Evolutionary conservation across 2,888 invertebrate species (phyloP).

Genomic region (Drosophila anomalipes): DNA sequence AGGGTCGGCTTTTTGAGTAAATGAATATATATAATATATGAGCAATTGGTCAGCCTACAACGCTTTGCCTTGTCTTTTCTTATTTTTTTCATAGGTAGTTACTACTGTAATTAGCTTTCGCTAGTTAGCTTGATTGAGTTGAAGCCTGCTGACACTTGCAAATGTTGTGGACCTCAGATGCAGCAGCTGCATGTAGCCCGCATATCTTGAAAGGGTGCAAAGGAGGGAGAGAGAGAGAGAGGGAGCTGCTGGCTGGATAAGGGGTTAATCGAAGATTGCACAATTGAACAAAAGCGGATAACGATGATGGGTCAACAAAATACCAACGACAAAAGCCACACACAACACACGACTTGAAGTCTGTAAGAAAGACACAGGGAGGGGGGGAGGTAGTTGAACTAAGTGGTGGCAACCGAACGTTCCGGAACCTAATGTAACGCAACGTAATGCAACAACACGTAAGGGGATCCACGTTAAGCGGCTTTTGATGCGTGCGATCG

Average conservation of each 20-base stretch:
- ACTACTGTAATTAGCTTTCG: slow-evolving; percentile 8
- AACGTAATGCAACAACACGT: slow-evolving; percentile 20
- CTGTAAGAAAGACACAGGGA: not conserved
- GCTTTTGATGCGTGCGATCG: slow-evolving; percentile 49
- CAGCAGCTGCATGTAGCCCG: slow-evolving; percentile 27
- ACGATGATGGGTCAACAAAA: slow-evolving; percentile 8
- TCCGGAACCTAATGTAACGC: not conserved
- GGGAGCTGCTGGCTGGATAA: not conserved
- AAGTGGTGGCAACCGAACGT: slow-evolving; percentile 6
- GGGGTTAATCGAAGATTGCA: slow-evolving; percentile 4
- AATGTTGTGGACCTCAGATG: slow-evolving; percentile 16
- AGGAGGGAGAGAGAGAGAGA: not conserved
- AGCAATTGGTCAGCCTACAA: not conserved
- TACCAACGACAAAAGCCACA: not conserved
- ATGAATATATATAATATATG: no score
- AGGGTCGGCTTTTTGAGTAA: not conserved
- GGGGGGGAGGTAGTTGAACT: not conserved
- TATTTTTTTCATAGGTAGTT: not conserved
- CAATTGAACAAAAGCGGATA: slow-evolving; percentile 9
- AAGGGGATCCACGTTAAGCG: slow-evolving; percentile 40
- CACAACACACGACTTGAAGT: not conserved
- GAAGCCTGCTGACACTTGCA: not conserved
- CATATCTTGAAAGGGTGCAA: not conserved
- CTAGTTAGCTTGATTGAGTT: not conserved
- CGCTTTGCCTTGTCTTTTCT: not conserved